Evolutionary conservation across 2,888 invertebrate genomes (phyloP).

Genomic region (Eilema sororculum): DNA sequence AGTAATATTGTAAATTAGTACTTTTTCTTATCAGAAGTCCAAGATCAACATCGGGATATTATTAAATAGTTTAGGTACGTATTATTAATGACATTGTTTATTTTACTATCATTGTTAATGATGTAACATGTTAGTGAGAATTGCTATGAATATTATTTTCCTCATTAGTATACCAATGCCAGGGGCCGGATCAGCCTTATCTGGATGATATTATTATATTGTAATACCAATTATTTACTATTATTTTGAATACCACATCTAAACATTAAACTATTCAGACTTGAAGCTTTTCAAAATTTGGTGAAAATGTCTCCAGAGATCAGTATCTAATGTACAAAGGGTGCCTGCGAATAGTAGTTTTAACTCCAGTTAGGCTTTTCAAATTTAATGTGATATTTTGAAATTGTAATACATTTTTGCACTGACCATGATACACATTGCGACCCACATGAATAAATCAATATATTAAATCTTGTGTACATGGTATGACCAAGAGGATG

Average conservation of each 20-base stretch:
- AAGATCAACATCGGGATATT: background rate
- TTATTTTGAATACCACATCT: background rate
- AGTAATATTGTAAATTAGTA: no score
- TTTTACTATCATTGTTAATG: constrained; percentile 41
- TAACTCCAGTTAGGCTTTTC: no score
- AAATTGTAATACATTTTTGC: background rate
- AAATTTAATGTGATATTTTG: background rate
- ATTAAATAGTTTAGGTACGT: background rate
- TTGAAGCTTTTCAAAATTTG: no score
- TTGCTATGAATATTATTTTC: constrained; percentile 57
- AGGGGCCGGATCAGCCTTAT: constrained; percentile 54
- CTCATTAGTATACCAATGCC: constrained; percentile 69
- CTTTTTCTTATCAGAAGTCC: background rate
- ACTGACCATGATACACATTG: no score
- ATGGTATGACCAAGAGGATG: background rate
- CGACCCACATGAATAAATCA: background rate
- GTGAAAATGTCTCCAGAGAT: no score
- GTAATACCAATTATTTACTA: background rate
- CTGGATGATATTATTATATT: background rate
- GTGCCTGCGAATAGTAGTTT: no score
- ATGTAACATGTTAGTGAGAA: constrained; percentile 51
- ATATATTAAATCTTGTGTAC: background rate
- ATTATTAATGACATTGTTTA: constrained; percentile 20
- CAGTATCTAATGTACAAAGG: no score
- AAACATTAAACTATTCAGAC: background rate